phyloP scores from a whole-genome alignment of 1,140 invertebrate genomes.

The Amphibalanus amphitrite region DNA sequence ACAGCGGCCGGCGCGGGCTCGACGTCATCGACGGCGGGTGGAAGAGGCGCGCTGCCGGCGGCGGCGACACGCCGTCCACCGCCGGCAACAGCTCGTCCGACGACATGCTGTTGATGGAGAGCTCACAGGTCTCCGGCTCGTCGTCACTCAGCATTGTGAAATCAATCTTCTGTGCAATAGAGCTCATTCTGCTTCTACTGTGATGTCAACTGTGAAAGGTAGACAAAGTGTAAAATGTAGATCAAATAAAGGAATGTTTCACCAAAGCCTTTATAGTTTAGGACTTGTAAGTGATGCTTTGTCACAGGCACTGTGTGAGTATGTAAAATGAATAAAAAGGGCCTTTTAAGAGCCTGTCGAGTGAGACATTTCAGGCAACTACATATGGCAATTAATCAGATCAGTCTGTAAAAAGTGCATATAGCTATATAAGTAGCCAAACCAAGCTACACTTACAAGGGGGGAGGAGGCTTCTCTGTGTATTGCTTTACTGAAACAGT shows the following conservation, averaged over 20 bases:
- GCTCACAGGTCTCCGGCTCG: neutral
- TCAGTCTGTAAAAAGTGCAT: neutral
- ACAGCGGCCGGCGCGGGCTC: neutral
- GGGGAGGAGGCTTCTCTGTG: neutral
- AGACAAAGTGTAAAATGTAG: neutral
- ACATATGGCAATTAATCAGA: neutral
- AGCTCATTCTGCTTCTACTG: neutral
- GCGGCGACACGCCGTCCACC: neutral
- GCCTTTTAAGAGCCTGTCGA: neutral
- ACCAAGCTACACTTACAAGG: neutral
- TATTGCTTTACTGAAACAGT: neutral
- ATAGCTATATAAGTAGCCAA: neutral
- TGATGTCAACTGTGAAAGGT: neutral
- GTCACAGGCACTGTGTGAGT: neutral
- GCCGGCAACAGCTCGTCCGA: neutral
- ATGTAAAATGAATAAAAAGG: neutral
- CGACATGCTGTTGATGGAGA: constrained; percentile 2
- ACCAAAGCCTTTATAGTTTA: neutral
- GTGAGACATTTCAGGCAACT: neutral
- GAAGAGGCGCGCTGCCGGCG: neutral
- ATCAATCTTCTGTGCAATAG: neutral
- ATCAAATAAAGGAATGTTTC: neutral
- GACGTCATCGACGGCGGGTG: constrained; percentile 2
- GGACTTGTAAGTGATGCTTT: neutral
- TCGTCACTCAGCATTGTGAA: neutral